These are phyloP conservation scores for Holothuria glaberrima DNA, from an alignment of 35 echinoderm and acorn worm genomes.

Conservation along the genomic window DNA sequence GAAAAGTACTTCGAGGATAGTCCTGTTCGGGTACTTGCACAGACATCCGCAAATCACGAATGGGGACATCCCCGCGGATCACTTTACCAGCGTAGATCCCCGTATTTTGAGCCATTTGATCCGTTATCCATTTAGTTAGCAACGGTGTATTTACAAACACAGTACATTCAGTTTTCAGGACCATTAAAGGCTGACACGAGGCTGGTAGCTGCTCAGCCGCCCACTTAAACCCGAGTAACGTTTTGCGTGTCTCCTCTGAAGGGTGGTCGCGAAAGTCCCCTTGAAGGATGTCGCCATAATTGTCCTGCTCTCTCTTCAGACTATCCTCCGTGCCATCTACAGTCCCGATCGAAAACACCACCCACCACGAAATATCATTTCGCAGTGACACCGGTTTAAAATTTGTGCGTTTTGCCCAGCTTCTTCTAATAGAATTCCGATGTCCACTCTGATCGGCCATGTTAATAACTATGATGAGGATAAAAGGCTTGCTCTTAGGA, in stretches of 20 bases:
- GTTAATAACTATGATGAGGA: constrained; percentile 69
- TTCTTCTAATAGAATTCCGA: constrained; percentile 66
- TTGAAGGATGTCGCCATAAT: constrained; percentile 77
- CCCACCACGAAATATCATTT: constrained; percentile 65
- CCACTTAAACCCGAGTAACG: constrained; percentile 82
- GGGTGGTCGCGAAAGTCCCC: constrained; percentile 76
- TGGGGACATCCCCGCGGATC: constrained; percentile 73
- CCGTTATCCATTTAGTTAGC: constrained; percentile 65
- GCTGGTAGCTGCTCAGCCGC: constrained; percentile 1
- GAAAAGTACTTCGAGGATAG: constrained; percentile 62
- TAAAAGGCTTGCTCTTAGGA: constrained; percentile 26
- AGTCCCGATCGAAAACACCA: constrained; percentile 72
- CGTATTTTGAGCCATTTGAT: constrained; percentile 8
- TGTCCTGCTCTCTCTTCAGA: constrained; percentile 3
- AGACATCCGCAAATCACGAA: constrained; percentile 62
- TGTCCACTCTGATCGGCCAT: constrained; percentile 17
- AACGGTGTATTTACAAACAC: constrained; percentile 82
- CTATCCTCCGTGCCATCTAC: constrained; percentile 18
- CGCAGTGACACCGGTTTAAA: constrained; percentile 30
- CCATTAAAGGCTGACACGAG: constrained; percentile 61
- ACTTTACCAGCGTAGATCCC: constrained; percentile 77
- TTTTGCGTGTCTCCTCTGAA: constrained; percentile 82
- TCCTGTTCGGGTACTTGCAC: constrained; percentile 70
- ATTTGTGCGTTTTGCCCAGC: constrained; percentile 69
- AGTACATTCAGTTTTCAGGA: constrained; percentile 68